phyloP scores from a whole-genome alignment of 2,888 invertebrate genomes.

The Cecidostiba fungosa region DNA sequence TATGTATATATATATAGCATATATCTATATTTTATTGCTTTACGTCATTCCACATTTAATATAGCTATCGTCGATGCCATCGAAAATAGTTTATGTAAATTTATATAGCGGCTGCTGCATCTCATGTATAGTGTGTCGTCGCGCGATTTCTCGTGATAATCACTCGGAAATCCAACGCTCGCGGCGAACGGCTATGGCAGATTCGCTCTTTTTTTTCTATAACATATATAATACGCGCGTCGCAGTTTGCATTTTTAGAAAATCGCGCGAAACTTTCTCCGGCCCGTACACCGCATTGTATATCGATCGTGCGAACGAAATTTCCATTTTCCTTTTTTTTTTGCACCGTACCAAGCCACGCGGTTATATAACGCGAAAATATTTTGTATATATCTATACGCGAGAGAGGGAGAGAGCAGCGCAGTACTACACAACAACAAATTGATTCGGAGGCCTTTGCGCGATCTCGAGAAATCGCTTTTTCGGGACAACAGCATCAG shows the following conservation, averaged over 20 bases:
- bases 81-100: constrained; percentile 60
- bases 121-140: too few species aligned
- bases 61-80: constrained; percentile 59
- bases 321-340: neutral
- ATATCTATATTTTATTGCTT: constrained; percentile 61
- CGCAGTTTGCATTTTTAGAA: neutral
- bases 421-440: neutral
- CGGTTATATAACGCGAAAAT: neutral
- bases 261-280: neutral
- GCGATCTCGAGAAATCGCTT: neutral
- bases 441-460: neutral
- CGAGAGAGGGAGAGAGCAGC: too few species aligned
- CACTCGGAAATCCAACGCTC: neutral
- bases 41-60: constrained; percentile 61
- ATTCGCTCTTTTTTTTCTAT: neutral
- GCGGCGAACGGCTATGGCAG: neutral
- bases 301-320: neutral
- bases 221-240: neutral
- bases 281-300: neutral
- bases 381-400: neutral
- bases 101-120: constrained; percentile 20
- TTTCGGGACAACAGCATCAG: neutral
- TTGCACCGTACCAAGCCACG: neutral
- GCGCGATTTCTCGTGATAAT: neutral
- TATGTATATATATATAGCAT: too few species aligned